Conservation (phyloP, 2,113 vertebrate genomes). For the Muscicapa adusta region DNA sequence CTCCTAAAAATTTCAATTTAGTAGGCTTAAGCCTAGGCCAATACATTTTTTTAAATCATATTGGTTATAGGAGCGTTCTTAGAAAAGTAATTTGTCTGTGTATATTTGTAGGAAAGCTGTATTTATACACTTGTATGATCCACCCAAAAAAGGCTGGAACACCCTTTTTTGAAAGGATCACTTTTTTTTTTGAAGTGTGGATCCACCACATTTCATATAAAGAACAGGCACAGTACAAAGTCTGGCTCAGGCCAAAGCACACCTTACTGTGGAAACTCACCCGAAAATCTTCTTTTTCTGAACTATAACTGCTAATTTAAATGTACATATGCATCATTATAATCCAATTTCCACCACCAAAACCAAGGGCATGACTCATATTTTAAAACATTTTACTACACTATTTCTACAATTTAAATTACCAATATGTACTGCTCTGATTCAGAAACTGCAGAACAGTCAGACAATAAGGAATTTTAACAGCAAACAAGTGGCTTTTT, state of each 20-base stretch:
- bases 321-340: neutral
- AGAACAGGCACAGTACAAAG: neutral
- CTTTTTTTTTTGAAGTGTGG: neutral
- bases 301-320: neutral
- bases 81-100: neutral
- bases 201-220: neutral
- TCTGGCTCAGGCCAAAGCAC: neutral
- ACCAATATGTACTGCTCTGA: neutral
- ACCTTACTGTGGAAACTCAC: neutral
- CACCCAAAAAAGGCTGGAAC: neutral
- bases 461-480: neutral
- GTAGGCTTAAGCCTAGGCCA: neutral
- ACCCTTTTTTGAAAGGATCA: no score
- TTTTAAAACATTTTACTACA: neutral
- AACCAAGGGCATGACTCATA: neutral
- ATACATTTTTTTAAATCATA: neutral
- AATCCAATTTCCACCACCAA: neutral
- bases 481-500: neutral
- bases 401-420: neutral
- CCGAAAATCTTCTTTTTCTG: neutral
- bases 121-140: neutral
- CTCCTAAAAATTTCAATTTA: neutral
- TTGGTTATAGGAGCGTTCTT: neutral
- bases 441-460: neutral
- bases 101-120: neutral